These are phyloP conservation scores for Nephotettix cincticeps DNA, from an alignment of 1,140 invertebrate species.

Conservation along the genomic window DNA sequence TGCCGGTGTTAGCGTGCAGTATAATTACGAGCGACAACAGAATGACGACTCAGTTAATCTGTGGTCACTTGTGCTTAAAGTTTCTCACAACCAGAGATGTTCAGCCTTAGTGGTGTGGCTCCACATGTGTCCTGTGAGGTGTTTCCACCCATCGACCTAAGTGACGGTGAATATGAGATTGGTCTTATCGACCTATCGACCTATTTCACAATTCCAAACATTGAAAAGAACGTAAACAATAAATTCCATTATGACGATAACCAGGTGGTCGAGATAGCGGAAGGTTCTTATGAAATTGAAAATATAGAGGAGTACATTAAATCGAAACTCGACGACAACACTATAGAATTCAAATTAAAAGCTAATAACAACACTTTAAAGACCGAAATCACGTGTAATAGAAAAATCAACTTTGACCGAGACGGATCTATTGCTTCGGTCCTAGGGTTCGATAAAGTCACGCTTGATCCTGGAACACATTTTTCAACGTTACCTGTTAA, in stretches of 20 bases:
- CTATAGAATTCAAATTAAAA: background rate
- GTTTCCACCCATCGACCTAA: background rate
- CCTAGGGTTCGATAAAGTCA: background rate
- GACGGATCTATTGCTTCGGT: background rate
- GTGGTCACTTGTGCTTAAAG: constrained; percentile 20
- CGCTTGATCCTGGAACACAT: background rate
- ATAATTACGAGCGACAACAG: constrained; percentile 17
- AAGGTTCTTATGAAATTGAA: constrained; percentile 3
- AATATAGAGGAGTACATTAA: background rate
- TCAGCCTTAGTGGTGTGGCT: background rate
- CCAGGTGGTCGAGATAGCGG: background rate
- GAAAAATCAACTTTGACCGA: background rate
- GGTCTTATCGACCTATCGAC: background rate
- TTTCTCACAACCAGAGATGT: background rate
- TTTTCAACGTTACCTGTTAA: constrained; percentile 5
- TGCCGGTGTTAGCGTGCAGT: background rate
- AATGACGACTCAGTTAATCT: constrained; percentile 2
- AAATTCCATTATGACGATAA: background rate
- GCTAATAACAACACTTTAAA: background rate
- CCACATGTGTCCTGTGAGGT: background rate
- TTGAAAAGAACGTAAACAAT: background rate
- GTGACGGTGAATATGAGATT: background rate
- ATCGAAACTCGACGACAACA: background rate
- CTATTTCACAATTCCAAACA: constrained; percentile 11
- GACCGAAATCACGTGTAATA: background rate